phyloP scores from a whole-genome alignment of 1,140 invertebrate species.

The Melitaea cinxia region DNA sequence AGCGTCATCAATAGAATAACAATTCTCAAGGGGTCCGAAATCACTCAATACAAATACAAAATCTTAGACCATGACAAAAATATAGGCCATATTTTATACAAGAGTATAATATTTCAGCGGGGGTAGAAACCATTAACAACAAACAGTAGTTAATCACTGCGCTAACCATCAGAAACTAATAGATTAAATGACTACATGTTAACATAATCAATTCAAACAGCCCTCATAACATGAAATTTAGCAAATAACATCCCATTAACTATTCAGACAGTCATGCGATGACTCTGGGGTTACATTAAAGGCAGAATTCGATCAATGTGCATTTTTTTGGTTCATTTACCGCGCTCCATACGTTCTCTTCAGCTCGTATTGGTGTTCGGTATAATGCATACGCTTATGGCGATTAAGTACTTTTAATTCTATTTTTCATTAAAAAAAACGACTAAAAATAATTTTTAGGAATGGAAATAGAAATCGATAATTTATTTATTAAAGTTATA shows the following conservation, averaged over 20 bases:
- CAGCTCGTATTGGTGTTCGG: conserved; percentile 35
- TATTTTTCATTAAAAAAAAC: no score
- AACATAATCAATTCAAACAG: conserved; percentile 17
- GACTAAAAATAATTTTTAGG: no score
- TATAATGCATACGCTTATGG: conserved; percentile 25
- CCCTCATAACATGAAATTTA: conserved; percentile 55
- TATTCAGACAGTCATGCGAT: conserved; percentile 72
- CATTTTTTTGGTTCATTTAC: conserved; percentile 78
- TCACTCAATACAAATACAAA: no score
- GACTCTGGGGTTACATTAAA: conserved; percentile 62
- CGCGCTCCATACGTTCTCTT: conserved; percentile 58
- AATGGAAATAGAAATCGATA: no score
- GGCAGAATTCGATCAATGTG: conserved; percentile 71
- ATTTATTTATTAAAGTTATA: no score
- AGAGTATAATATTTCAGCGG: no score
- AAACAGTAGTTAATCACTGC: not conserved
- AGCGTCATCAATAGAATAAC: no score
- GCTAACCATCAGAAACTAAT: not conserved
- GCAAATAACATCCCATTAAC: conserved; percentile 59
- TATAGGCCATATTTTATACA: no score
- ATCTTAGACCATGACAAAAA: no score
- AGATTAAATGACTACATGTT: conserved; percentile 1
- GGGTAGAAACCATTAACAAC: not conserved
- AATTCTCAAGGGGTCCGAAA: no score
- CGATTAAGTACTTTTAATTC: no score